A percentile compares a stretch with the other conserved stretches of the same genome.
Conservation (phyloP, 1,140 invertebrate genomes). For the Meloidogyne chitwoodi region DNA sequence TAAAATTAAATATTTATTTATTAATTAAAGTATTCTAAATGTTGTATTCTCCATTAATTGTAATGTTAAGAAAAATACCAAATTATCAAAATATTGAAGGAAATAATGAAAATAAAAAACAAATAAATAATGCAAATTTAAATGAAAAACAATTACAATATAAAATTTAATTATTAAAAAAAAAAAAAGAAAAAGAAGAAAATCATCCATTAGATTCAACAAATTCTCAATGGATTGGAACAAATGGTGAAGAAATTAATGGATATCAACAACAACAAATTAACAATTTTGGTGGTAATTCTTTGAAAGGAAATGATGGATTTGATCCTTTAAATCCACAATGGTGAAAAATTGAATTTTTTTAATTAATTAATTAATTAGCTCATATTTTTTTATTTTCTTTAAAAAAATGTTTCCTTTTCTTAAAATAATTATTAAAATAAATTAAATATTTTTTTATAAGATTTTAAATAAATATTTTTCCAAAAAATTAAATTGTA, state of each 20-base stretch:
- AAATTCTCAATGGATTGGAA: neutral
- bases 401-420: no score
- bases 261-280: conserved; percentile 6
- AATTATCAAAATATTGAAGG: conserved; percentile 75
- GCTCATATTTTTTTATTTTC: no score
- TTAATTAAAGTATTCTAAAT: conserved; percentile 71
- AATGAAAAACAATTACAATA: neutral
- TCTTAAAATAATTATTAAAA: no score
- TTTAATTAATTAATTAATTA: no score
- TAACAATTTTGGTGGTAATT: conserved; percentile 18
- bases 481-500: no score
- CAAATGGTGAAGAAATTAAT: neutral
- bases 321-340: conserved; percentile 55
- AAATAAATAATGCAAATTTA: neutral
- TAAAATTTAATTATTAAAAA: neutral
- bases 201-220: neutral
- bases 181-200: neutral
- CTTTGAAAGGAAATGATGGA: neutral
- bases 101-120: neutral
- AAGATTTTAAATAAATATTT: no score
- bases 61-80: conserved; percentile 83
- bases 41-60: conserved; percentile 85
- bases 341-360: no score
- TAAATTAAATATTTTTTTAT: no score
- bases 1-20: no score